Base-by-base conservation (phyloP, 2,888 invertebrate genomes). In the Panopea generosa region DNA sequence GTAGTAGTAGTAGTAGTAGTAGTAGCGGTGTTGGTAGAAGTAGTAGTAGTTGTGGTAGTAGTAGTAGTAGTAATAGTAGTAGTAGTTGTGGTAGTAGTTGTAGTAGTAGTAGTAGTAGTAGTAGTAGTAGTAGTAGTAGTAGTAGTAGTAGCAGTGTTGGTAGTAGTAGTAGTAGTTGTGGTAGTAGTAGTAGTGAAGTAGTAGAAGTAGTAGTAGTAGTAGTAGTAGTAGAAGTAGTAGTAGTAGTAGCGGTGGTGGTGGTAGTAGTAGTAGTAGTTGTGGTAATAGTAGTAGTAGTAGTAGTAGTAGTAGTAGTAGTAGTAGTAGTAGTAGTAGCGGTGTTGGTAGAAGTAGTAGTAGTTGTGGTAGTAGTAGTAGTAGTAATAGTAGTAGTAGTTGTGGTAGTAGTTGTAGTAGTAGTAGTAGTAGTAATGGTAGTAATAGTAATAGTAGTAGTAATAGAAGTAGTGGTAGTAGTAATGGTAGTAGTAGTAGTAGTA, bases 61-160 rank as follows among this genome's bases (percentile, higher is more conserved):
- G 47, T 47, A 47, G 47, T 47, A 47, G 47, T 47, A 47, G 47
- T 47, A 47, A 20, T 47, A 47, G 47, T 47, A 47, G 47, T 47
- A 47, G 20, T 20, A 47, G 47, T 20, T 9, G 47, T 20, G 16
- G 47, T 4, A 47, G 47, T 20, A 47, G 47, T 20, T 9, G 47
- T 20, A 47, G 16, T 47, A 47, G 47, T 47, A 47, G 47, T 47
- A 47, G 47, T 47, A 47, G 47, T 9, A 47, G 47, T 47, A 9
- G 47, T 47, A 47, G 47, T 47, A 47, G 47, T 47, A 47, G 47
- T 47, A 47, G 4, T 20, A 47, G 47, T 4, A 47, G 4, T 47
- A 47, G 4, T 20, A 47, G 16, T 20, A 47, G 47, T 47, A 47
- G 47, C 16, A 47, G 47, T 16, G 16, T 6, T 16, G 16, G 47